Evolutionary conservation across 2,797 vertebrate genomes (phyloP).

Genomic region (Arremon aurantiirostris): DNA sequence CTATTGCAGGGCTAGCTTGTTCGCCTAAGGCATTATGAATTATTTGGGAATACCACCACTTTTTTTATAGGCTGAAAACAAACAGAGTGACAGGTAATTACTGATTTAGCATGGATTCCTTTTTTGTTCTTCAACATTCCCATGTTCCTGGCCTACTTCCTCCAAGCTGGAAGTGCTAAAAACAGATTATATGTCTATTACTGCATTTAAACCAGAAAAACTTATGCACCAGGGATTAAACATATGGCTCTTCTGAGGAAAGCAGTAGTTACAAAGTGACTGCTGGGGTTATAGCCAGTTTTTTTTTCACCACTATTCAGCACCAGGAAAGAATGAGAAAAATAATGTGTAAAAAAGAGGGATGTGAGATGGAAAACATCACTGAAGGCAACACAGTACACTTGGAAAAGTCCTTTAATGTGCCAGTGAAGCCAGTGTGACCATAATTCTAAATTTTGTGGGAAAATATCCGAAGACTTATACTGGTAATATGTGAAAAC

Average conservation of each 20-base stretch:
- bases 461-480: background rate
- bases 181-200: background rate
- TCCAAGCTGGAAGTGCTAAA: constrained; percentile 22
- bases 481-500: background rate
- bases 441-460: background rate
- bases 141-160: constrained; percentile 35
- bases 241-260: background rate
- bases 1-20: background rate
- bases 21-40: constrained; percentile 17
- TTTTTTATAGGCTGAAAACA: constrained; percentile 5
- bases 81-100: constrained; percentile 47
- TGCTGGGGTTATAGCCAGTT: background rate
- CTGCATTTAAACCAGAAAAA: constrained; percentile 22
- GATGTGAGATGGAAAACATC: background rate
- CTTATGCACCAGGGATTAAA: background rate
- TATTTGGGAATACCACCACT: constrained; percentile 33
- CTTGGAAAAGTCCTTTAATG: background rate
- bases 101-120: constrained; percentile 19
- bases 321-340: background rate
- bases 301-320: background rate
- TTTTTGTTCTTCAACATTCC: constrained; percentile 23
- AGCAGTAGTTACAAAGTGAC: background rate
- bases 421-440: background rate
- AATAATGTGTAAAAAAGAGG: background rate
- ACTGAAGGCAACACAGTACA: background rate